Base-by-base conservation (phyloP, 2,888 invertebrate species). In the Corythucha ciliata region DNA sequence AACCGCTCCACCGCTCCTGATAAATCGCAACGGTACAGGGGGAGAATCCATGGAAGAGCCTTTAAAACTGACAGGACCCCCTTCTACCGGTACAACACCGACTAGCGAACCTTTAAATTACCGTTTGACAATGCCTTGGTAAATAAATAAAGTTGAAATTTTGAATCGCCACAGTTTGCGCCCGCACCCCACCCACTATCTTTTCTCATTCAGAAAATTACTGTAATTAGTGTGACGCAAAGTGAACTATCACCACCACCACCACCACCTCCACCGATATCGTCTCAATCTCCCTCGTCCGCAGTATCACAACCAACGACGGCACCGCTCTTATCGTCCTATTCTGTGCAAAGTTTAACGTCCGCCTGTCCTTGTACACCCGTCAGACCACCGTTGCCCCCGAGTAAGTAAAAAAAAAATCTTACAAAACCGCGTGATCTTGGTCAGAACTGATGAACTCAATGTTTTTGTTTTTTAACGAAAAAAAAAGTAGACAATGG, bases 1-100 rank as follows among this genome's bases (percentile, higher is more conserved):
- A 12, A 77, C 78, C 4, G 73, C 79, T 1, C 77, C 78, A 2
- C 76, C 78, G 0, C 69, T 79, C 10, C 71, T 77, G 8, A 67
- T 78, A n/a, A n/a, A n/a, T n/a, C n/a, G n/a, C n/a, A n/a, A n/a
- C n/a, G 49, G 47, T 7, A 22, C 45, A n/a, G 32, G 16, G 14
- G 44, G 49, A 12, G 29, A 21, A 14, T 42, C 51, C 24, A 37
- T 44, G 16, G 57, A 53, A 21, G 50, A 53, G 7, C 45, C 47
- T 2, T 32, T 59, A 34, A 55, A 56, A 40, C 44, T 58, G 16
- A 48, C 40, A 16, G 44, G 48, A 10, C 52, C 51, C 3, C 55
- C n/a, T n/a, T n/a, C n/a, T n/a, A n/a, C n/a, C n/a, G n/a, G n/a
- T n/a, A n/a, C n/a, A n/a, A n/a, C 56, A n/a, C 47, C 48, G n/a